Evolutionary conservation across 2,797 vertebrate species (phyloP), one percentile per base, ranked within the genome.

Genomic region (Pseudochirops cupreus): DNA sequence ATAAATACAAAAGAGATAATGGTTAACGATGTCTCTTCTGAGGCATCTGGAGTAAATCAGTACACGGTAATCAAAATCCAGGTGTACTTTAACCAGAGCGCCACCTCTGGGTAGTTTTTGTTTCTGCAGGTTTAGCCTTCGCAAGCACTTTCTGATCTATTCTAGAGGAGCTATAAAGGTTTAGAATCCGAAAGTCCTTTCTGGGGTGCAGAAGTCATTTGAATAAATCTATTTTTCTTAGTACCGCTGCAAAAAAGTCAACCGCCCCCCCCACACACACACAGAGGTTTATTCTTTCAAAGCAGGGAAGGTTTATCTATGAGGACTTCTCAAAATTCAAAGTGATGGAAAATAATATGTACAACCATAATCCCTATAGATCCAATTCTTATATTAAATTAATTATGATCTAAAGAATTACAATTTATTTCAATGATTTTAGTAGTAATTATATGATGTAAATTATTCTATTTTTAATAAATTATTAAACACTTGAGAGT

Each of bases 51-150:
- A 97, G 96, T 95, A 96, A 97, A 96, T 91, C 74, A 28, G 54
- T 31, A 94, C 9, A 28, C 52, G n/a, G 94, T 94, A 62, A 92
- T n/a, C 94, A 11, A 94, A 94, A 98, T 96, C 97, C 98, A 98
- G 98, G 98, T 98, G 99, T 98, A 98, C 99, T 98, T 99, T 98
- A 99, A 98, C 98, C 98, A 99, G 99, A 99, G 98, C 99, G 99
- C 99, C 99, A 99, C 99, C 99, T 99, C 99, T 99, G 99, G 99
- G 99, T 97, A 94, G 94, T 93, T 98, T 96, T 91, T 98, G 94
- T 98, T 98, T 98, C 98, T 98, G 98, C 99, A 99, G 29, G 31
- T 90, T 96, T 93, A 90, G 93, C 94, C 56, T 39, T 13, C 24
- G 92, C 92, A 92, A 0, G 62, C 28, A n/a, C 46, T 89, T 92